A percentile compares a stretch with the other conserved stretches of the same genome.
phyloP scores from a whole-genome alignment of 53 echinoderm and acorn worm genomes.

The Apostichopus leukothele region DNA sequence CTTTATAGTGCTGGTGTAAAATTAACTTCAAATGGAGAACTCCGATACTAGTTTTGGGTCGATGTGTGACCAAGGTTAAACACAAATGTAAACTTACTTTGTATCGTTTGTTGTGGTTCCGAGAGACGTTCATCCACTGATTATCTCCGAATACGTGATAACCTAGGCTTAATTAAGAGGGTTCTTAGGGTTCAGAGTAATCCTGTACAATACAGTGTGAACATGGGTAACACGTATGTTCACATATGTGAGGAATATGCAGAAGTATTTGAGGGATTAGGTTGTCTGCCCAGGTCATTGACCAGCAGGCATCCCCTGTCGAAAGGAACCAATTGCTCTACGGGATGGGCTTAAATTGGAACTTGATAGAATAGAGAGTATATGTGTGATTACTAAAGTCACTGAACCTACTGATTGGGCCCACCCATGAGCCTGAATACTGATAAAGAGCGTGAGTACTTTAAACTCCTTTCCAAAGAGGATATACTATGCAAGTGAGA shows the following conservation, averaged over 20 bases:
- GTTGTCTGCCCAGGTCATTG: conserved; percentile 13
- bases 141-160: background rate
- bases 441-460: conserved; percentile 52
- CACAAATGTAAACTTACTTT: too few relatives aligned
- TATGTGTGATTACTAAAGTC: conserved; percentile 3
- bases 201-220: background rate
- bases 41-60: too few relatives aligned
- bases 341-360: conserved; percentile 36
- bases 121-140: background rate
- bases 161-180: background rate
- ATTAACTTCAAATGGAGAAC: background rate
- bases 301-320: conserved; percentile 33
- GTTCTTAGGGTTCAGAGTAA: background rate
- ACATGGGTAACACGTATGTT: background rate
- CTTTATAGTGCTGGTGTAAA: conserved; percentile 1
- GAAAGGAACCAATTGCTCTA: conserved; percentile 33
- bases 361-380: conserved; percentile 38
- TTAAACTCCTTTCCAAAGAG: conserved; percentile 48
- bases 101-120: conserved; percentile 2
- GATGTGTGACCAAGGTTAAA: too few relatives aligned
- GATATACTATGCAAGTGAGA: conserved; percentile 42
- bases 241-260: background rate
- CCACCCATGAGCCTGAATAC: conserved; percentile 43
- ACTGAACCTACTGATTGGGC: conserved; percentile 62
- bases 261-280: conserved; percentile 43